Evolutionary conservation across 2,797 vertebrate genomes (phyloP).

Genomic region (Microhierax caerulescens): DNA sequence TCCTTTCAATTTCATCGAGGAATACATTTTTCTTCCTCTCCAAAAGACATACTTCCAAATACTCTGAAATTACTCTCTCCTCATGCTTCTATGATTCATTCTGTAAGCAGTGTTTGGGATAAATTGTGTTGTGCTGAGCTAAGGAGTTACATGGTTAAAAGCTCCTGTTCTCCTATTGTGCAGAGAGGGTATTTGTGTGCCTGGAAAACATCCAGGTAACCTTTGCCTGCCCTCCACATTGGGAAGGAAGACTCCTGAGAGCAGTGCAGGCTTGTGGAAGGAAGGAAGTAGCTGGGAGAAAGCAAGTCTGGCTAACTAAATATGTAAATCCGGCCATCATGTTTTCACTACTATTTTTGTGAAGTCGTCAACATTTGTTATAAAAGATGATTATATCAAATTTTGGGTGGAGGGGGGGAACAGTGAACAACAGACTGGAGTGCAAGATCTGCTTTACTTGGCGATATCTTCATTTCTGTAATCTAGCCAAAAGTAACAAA

Average conservation of each 20-base stretch:
- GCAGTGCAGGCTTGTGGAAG: neutral
- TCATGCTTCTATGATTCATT: neutral
- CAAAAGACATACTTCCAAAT: neutral
- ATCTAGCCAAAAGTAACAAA: neutral
- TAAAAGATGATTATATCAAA: neutral
- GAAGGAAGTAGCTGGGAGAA: neutral
- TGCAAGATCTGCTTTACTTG: neutral
- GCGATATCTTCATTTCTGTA: neutral
- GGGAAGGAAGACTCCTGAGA: neutral
- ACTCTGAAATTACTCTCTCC: neutral
- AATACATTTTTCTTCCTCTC: neutral
- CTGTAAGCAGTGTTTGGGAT: neutral
- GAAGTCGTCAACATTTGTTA: neutral
- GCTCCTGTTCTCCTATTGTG: neutral
- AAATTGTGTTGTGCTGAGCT: neutral
- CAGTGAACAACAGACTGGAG: neutral
- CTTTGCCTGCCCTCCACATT: neutral
- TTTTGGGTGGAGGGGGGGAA: neutral
- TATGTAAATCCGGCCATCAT: rapidly evolving
- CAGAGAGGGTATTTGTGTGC: neutral
- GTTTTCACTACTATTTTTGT: neutral
- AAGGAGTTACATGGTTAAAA: neutral
- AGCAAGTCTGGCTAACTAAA: neutral
- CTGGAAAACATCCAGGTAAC: neutral
- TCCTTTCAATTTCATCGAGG: neutral